A percentile compares a stretch with the other conserved stretches of the same genome.
Evolutionary conservation across 2,113 vertebrate genomes (phyloP).

Genomic region (Lathamus discolor): DNA sequence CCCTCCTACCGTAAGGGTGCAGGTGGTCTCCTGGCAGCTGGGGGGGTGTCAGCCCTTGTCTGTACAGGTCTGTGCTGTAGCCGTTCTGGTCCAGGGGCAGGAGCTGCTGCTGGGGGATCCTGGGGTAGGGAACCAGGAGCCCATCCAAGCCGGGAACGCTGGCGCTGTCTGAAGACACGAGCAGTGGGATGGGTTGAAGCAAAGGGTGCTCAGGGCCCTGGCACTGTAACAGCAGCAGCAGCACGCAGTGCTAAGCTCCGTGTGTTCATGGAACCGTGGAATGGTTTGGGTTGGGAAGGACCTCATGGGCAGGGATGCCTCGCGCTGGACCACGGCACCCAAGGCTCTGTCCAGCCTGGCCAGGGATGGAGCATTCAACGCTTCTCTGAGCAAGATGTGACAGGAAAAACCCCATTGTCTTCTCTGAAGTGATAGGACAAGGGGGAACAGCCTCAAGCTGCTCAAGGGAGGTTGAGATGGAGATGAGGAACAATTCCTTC

Average conservation of each 20-base stretch:
- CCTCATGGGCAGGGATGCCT: not conserved
- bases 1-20: slow-evolving; percentile 83
- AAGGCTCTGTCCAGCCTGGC: not conserved
- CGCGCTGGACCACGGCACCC: not conserved
- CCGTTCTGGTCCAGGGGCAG: slow-evolving; percentile 83
- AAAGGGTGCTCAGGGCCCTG: not conserved
- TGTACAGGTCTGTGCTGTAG: slow-evolving; percentile 83
- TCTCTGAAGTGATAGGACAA: not conserved
- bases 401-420: not conserved
- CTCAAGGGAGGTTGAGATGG: not conserved
- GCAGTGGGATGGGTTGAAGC: not conserved
- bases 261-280: not conserved
- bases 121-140: slow-evolving; percentile 80
- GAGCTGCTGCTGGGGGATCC: slow-evolving; percentile 84
- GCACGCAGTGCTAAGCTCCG: accelerated
- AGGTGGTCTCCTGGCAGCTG: slow-evolving; percentile 84
- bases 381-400: not conserved
- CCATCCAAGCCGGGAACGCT: slow-evolving; percentile 85
- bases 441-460: not conserved
- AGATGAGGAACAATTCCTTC: not conserved
- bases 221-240: not conserved
- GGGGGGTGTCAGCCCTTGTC: slow-evolving; percentile 86
- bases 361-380: not conserved
- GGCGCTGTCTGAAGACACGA: slow-evolving; percentile 74
- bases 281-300: not conserved